Evolutionary conservation across 2,113 vertebrate species (phyloP).

Genomic region (Ahaetulla prasina): DNA sequence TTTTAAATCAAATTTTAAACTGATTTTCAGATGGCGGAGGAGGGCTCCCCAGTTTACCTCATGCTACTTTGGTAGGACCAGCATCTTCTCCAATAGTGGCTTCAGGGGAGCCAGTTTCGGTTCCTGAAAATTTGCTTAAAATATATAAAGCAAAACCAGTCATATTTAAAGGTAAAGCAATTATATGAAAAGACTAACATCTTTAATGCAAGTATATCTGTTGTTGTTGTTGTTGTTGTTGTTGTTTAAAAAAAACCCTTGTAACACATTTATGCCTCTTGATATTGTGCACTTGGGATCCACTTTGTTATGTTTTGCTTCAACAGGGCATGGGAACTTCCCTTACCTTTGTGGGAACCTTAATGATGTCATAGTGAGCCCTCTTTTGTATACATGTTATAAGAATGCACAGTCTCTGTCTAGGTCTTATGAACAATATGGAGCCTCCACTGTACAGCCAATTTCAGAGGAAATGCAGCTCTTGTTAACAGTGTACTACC

Average conservation of each 20-base stretch:
- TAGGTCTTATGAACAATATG: conserved; percentile 84
- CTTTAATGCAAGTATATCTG: not conserved
- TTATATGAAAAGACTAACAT: not conserved
- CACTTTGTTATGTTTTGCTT: conserved; percentile 15
- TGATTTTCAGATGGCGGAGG: conserved; percentile 66
- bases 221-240: no score
- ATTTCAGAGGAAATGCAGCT: conserved; percentile 96
- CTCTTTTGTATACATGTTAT: conserved; percentile 88
- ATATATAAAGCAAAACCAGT: conserved; percentile 90
- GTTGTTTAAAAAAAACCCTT: not conserved
- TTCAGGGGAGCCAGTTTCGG: conserved; percentile 78
- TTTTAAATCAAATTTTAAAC: conserved; percentile 10
- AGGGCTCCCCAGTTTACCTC: conserved; percentile 66
- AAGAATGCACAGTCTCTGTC: conserved; percentile 87
- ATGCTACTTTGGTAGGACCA: conserved; percentile 64
- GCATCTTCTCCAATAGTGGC: conserved; percentile 63
- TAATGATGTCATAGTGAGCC: conserved; percentile 85
- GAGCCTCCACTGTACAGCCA: conserved; percentile 81
- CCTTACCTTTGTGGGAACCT: conserved; percentile 90
- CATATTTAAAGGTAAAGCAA: conserved; percentile 87
- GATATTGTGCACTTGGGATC: not conserved
- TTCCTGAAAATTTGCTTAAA: conserved; percentile 88
- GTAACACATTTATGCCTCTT: not conserved
- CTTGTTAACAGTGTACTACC: conserved; percentile 94
- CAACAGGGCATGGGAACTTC: conserved; percentile 87